phyloP scores from a whole-genome alignment of 2,888 invertebrate genomes.

The Dynastes grantii region DNA sequence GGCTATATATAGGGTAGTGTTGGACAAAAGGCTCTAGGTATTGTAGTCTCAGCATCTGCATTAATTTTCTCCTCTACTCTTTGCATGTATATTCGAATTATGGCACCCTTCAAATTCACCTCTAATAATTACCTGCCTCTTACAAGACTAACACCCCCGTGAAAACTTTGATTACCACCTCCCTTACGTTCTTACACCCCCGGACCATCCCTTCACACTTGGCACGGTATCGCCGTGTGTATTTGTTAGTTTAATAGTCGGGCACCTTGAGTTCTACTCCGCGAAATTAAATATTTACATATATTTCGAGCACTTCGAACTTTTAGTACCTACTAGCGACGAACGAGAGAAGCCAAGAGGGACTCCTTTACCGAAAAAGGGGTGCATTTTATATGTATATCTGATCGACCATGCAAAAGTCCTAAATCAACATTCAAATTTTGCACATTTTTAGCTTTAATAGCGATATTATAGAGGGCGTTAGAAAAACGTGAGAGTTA shows the following conservation, averaged over 20 bases:
- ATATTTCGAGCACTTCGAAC: constrained; percentile 17
- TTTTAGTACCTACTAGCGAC: not conserved
- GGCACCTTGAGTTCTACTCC: not conserved
- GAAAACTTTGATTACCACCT: constrained; percentile 51
- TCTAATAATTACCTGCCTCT: constrained; percentile 56
- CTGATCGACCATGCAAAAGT: constrained; percentile 28
- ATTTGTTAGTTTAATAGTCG: constrained; percentile 11
- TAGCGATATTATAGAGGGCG: not conserved
- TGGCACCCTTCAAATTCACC: constrained; percentile 56
- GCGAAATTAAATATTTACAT: constrained; percentile 37
- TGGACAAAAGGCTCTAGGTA: constrained; percentile 65
- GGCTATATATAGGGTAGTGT: constrained; percentile 67
- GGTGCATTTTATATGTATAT: constrained; percentile 32
- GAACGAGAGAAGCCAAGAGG: not conserved
- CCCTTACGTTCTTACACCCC: not conserved
- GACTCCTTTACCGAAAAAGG: constrained; percentile 1
- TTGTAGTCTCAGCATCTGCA: constrained; percentile 67
- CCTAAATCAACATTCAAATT: constrained; percentile 44
- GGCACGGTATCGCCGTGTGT: not conserved
- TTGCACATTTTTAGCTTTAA: constrained; percentile 39
- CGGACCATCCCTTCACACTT: not conserved
- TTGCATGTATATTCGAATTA: constrained; percentile 58
- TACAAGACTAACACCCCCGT: constrained; percentile 47
- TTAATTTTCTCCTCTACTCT: constrained; percentile 60
- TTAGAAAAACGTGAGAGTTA: constrained; percentile 22